Evolutionary conservation across 2,888 invertebrate genomes (phyloP).

Genomic region (Tenthredo distinguenda): DNA sequence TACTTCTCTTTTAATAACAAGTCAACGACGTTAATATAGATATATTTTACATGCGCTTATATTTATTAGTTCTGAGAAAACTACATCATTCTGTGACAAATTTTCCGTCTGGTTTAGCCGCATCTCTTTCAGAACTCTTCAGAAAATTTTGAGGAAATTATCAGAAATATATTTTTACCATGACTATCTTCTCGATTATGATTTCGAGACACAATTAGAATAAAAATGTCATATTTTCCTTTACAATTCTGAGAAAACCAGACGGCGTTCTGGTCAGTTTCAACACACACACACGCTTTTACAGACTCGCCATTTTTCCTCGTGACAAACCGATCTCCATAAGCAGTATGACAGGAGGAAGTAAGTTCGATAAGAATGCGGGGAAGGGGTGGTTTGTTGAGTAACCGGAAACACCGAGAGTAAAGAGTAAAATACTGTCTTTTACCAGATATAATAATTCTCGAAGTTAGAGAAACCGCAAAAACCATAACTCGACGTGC

Average conservation of each 20-base stretch:
- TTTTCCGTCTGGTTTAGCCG: background rate
- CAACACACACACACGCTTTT: background rate
- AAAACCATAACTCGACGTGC: constrained; percentile 6
- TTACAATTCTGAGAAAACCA: background rate
- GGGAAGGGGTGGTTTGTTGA: background rate
- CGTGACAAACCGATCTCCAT: background rate
- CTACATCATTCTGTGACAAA: background rate
- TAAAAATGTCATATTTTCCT: background rate
- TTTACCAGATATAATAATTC: background rate
- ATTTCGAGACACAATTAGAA: background rate
- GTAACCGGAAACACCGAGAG: background rate
- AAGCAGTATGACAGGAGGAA: background rate
- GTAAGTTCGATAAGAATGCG: background rate
- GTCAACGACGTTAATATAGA: background rate
- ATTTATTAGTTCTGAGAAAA: background rate
- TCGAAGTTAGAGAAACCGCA: background rate
- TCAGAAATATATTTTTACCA: no score
- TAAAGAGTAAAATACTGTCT: background rate
- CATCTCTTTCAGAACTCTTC: background rate
- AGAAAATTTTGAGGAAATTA: no score
- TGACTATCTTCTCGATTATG: no score
- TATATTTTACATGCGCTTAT: background rate
- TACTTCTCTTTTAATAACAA: background rate
- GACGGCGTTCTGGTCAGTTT: background rate
- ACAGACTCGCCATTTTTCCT: background rate